phyloP scores from a whole-genome alignment of 2,797 vertebrate species.

The Denticeps clupeoides region DNA sequence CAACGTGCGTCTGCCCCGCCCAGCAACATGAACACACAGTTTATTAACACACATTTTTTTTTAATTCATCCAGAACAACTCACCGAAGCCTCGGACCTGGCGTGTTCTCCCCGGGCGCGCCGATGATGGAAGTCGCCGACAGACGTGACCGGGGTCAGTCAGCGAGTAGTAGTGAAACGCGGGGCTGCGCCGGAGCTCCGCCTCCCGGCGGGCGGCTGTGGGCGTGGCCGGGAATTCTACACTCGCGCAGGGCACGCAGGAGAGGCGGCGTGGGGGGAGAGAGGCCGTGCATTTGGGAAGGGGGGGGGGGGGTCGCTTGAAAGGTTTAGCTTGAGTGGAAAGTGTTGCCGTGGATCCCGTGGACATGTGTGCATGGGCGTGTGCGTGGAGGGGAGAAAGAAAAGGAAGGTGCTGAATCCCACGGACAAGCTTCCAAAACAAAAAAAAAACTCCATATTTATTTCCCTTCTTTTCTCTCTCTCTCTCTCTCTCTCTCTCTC shows the following conservation, averaged over 20 bases:
- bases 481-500: background rate
- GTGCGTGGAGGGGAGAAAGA: slow-evolving; percentile 5
- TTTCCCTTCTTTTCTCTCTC: background rate
- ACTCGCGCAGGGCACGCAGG: slow-evolving; percentile 9
- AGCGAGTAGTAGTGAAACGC: slow-evolving; percentile 25
- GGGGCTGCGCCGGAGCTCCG: slow-evolving; percentile 28
- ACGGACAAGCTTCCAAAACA: slow-evolving; percentile 4
- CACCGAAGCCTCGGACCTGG: too few species aligned
- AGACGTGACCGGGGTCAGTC: slow-evolving; percentile 27
- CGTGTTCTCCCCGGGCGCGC: too few species aligned
- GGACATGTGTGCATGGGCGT: slow-evolving; percentile 8
- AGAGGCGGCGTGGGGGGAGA: slow-evolving; percentile 14
- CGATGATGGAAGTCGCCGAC: slow-evolving; percentile 12
- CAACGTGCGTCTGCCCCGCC: too few species aligned
- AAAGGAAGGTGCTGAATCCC: slow-evolving; percentile 35
- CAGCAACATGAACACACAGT: too few species aligned
- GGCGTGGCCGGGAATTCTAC: slow-evolving; percentile 49
- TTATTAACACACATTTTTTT: too few species aligned
- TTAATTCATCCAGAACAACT: too few species aligned
- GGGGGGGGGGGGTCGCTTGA: background rate
- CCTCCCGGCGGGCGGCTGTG: slow-evolving; percentile 27
- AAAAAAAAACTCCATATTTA: background rate
- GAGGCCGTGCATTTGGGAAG: background rate
- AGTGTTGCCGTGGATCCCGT: too few species aligned
- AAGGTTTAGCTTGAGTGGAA: too few species aligned